Evolutionary conservation across 1,140 invertebrate genomes (phyloP).

Genomic region (Bursaphelenchus mucronatus): DNA sequence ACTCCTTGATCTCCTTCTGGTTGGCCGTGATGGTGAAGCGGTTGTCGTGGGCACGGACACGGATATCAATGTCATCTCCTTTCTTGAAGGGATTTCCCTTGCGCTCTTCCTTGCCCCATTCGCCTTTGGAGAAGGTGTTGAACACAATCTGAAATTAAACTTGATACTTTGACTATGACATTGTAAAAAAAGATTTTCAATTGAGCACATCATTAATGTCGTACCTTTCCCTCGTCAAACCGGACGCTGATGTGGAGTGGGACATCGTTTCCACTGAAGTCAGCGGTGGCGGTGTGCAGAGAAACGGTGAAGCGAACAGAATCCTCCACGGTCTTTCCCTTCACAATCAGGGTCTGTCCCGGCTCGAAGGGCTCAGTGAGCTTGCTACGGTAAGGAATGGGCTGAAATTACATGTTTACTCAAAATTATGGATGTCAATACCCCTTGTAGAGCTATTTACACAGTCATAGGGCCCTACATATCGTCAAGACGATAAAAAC

Average conservation of each 20-base stretch:
- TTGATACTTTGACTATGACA: not conserved
- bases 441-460: too few species aligned
- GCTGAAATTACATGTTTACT: slow-evolving; percentile 31
- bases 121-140: slow-evolving; percentile 48
- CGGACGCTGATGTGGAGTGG: slow-evolving; percentile 54
- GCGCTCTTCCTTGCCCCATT: slow-evolving; percentile 60
- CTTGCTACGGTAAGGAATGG: slow-evolving; percentile 51
- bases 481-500: too few species aligned
- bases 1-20: slow-evolving; percentile 60
- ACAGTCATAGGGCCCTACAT: too few species aligned
- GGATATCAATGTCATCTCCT: slow-evolving; percentile 57
- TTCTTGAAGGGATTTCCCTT: slow-evolving; percentile 56
- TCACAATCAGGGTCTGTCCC: slow-evolving; percentile 58
- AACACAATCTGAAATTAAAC: slow-evolving; percentile 66
- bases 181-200: not conserved
- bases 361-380: slow-evolving; percentile 58
- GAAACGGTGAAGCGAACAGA: slow-evolving; percentile 51
- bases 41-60: slow-evolving; percentile 58
- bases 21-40: slow-evolving; percentile 52
- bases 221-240: slow-evolving; percentile 59
- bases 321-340: slow-evolving; percentile 35
- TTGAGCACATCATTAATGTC: not conserved
- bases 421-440: too few species aligned
- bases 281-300: slow-evolving; percentile 43
- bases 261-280: slow-evolving; percentile 56